Conservation (phyloP, 2,797 vertebrate species). For the Amblyopsis hoosieri region DNA sequence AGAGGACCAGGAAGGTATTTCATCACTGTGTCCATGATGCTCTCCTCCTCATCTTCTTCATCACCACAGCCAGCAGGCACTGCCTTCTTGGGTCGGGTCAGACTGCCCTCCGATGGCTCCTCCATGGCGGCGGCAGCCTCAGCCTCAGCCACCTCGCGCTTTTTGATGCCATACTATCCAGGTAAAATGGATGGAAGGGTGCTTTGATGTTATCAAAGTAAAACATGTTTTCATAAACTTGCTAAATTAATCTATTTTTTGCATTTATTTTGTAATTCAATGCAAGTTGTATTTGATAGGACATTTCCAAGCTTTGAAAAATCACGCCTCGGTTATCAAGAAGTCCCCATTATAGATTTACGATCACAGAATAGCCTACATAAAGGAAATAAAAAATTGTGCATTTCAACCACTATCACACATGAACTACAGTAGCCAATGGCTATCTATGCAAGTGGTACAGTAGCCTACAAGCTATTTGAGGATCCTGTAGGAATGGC, state of each 20-base stretch:
- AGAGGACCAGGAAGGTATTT: slow-evolving; percentile 97
- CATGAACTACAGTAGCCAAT: too few relatives aligned
- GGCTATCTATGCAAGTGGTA: too few relatives aligned
- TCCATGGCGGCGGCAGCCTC: slow-evolving; percentile 92
- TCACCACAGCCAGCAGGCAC: slow-evolving; percentile 95
- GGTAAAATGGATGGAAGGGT: slow-evolving; percentile 10
- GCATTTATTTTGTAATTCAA: not conserved
- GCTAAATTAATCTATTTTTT: not conserved
- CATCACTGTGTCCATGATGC: slow-evolving; percentile 98
- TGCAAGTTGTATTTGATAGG: not conserved
- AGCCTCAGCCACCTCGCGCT: slow-evolving; percentile 91
- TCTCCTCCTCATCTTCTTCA: slow-evolving; percentile 90
- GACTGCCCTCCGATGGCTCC: slow-evolving; percentile 87
- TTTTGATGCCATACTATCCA: slow-evolving; percentile 85
- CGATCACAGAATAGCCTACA: too few relatives aligned
- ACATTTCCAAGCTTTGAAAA: too few relatives aligned
- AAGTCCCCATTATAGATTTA: too few relatives aligned
- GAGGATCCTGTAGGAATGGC: not conserved
- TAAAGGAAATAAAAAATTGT: too few relatives aligned
- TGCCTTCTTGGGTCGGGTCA: slow-evolving; percentile 93
- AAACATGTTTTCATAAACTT: not conserved
- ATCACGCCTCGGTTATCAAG: too few relatives aligned
- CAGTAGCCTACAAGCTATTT: not conserved
- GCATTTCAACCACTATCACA: too few relatives aligned
- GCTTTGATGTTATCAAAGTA: not conserved